These are phyloP conservation scores for Scomber japonicus DNA, from an alignment of 2,113 vertebrate genomes.

Conservation along the genomic window DNA sequence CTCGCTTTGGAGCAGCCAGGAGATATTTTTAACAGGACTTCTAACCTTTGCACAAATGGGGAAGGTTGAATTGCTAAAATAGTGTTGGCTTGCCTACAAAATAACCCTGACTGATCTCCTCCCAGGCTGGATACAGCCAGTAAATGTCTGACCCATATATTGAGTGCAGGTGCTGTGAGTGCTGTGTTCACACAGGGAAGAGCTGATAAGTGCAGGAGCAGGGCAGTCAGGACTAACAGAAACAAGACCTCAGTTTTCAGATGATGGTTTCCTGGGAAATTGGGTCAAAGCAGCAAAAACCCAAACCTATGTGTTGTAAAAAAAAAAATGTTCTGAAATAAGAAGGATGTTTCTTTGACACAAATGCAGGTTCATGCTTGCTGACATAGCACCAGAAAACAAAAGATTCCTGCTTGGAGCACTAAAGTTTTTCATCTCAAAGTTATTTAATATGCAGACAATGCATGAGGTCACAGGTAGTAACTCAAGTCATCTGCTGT, in stretches of 20 bases:
- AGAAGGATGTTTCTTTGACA: no score
- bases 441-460: background rate
- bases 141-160: conserved; percentile 69
- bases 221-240: conserved; percentile 14
- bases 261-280: conserved; percentile 31
- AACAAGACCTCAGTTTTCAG: background rate
- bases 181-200: conserved; percentile 38
- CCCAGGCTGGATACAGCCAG: conserved; percentile 34
- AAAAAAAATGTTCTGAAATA: background rate
- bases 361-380: background rate
- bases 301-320: background rate
- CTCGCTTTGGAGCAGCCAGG: conserved; percentile 13
- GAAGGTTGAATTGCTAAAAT: conserved; percentile 62
- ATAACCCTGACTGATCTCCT: conserved; percentile 26
- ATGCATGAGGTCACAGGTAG: background rate
- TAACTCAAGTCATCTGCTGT: background rate
- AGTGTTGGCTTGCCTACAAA: conserved; percentile 48
- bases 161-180: conserved; percentile 53
- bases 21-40: conserved; percentile 73
- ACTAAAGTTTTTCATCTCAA: no score
- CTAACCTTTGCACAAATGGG: conserved; percentile 52
- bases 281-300: conserved; percentile 28
- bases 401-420: no score
- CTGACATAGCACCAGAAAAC: background rate
- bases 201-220: conserved; percentile 52